Evolutionary conservation across 2,888 invertebrate genomes (phyloP).

Genomic region (Pollenia griseotomentosa): DNA sequence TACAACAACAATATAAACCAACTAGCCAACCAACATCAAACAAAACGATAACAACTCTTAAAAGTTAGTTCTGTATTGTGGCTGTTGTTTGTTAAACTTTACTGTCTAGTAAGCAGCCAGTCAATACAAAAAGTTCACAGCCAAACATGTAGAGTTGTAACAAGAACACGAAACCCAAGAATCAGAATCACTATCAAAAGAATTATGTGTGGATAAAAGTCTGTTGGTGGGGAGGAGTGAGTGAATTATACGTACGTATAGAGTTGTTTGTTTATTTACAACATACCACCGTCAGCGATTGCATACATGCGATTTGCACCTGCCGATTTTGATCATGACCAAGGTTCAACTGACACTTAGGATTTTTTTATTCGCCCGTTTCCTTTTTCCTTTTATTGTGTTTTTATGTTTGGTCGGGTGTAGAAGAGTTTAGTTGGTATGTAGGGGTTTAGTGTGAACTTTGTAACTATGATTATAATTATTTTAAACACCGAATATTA

Average conservation of each 20-base stretch:
- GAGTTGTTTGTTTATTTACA: slow-evolving; percentile 67
- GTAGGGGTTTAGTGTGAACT: not conserved
- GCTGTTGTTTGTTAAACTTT: slow-evolving; percentile 57
- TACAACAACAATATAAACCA: not conserved
- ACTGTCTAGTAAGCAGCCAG: slow-evolving; percentile 62
- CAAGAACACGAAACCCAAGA: slow-evolving; percentile 47
- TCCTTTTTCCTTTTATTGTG: not conserved
- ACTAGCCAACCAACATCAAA: not conserved
- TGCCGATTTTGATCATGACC: slow-evolving; percentile 73
- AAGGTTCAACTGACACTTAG: slow-evolving; percentile 71
- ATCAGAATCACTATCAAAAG: slow-evolving; percentile 27
- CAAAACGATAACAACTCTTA: slow-evolving; percentile 48
- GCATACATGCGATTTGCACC: slow-evolving; percentile 73
- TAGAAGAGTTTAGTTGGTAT: slow-evolving; percentile 21
- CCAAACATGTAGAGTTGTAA: slow-evolving; percentile 33
- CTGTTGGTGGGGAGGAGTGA: not conserved
- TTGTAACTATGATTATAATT: not conserved
- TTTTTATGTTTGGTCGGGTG: slow-evolving; percentile 13
- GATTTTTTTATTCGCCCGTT: slow-evolving; percentile 26
- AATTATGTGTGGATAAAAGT: not conserved
- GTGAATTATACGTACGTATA: slow-evolving; percentile 12
- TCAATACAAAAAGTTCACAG: slow-evolving; percentile 30
- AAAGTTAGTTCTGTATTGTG: slow-evolving; percentile 26
- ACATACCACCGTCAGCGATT: slow-evolving; percentile 73
- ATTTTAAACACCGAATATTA: too few relatives aligned